Evolutionary conservation across 2,888 invertebrate genomes (phyloP).

Genomic region (Malacosoma neustria): DNA sequence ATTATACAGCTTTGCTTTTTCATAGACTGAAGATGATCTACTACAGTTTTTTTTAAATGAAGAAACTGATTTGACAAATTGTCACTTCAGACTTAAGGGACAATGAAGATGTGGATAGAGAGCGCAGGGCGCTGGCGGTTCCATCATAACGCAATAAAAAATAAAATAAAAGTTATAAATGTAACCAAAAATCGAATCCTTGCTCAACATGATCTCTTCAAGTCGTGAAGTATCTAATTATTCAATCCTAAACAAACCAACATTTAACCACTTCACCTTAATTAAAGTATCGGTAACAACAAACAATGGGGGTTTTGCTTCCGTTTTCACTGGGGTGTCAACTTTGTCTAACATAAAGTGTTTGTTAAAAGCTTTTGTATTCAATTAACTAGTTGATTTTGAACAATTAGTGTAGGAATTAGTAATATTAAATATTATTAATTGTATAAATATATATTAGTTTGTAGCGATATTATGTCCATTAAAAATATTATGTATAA

Average conservation of each 20-base stretch:
- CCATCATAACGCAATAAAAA: too few species aligned
- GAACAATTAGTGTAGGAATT: background rate
- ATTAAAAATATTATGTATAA: background rate
- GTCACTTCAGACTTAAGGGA: too few species aligned
- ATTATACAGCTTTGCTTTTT: too few species aligned
- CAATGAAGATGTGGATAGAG: too few species aligned
- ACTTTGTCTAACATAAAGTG: background rate
- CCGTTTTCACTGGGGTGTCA: background rate
- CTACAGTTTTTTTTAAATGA: too few species aligned
- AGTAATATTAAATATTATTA: too few species aligned
- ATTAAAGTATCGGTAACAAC: background rate
- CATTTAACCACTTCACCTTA: background rate
- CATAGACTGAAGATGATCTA: too few species aligned
- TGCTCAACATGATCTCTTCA: background rate
- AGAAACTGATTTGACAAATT: too few species aligned
- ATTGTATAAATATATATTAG: too few species aligned
- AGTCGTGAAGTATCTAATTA: background rate
- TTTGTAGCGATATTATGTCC: background rate
- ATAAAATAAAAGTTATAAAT: too few species aligned
- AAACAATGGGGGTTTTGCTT: background rate
- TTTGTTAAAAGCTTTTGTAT: background rate
- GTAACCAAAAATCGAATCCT: too few species aligned
- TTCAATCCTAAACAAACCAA: background rate
- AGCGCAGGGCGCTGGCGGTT: too few species aligned
- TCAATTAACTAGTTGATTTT: background rate